A percentile compares a stretch with the other conserved stretches of the same genome.
phyloP scores from a whole-genome alignment of 2,888 invertebrate species.

The Petrolisthes cinctipes region DNA sequence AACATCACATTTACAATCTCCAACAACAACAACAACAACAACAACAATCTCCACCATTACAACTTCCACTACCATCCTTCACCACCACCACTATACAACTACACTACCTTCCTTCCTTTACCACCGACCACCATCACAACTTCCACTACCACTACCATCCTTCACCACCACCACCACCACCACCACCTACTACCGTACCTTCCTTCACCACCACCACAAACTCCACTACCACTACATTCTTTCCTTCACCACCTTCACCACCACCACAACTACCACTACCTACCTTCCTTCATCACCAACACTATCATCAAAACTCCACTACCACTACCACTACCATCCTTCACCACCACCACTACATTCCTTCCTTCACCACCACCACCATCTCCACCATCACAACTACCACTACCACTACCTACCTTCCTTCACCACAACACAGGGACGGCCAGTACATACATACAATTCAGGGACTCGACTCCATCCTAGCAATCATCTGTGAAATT shows the following conservation, averaged over 20 bases:
- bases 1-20: no score
- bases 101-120: no score
- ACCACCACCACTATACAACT: not conserved
- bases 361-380: not conserved
- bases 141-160: not conserved
- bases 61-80: not conserved
- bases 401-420: no score
- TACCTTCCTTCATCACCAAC: not conserved
- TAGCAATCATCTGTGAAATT: no score
- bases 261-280: not conserved
- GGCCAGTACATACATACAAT: no score
- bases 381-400: no score
- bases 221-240: not conserved
- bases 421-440: no score
- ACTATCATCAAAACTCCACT: no score
- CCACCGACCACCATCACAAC: not conserved
- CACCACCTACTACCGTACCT: not conserved
- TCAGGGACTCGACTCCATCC: no score
- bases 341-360: not conserved
- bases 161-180: not conserved
- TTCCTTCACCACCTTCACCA: conserved; percentile 2
- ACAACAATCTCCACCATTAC: no score
- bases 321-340: no score
- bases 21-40: not conserved
- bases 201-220: not conserved